Evolutionary conservation across 2,797 vertebrate species (phyloP).

Genomic region (Lutjanus argentimaculatus): DNA sequence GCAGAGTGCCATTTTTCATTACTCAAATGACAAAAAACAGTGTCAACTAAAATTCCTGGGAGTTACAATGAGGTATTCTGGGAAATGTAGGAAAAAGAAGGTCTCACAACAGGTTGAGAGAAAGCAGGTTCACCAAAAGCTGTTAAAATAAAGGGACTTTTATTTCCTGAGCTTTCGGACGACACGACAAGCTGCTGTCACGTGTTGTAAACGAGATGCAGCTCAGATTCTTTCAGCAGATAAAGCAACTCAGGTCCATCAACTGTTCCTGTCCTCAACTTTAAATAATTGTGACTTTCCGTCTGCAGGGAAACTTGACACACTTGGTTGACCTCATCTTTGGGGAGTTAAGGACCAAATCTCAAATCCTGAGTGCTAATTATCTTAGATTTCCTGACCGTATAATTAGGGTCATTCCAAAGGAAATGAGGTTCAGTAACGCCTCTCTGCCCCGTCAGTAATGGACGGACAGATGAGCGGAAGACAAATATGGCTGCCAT

Average conservation of each 20-base stretch:
- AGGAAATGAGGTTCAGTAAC: slow-evolving; percentile 65
- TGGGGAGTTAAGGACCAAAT: slow-evolving; percentile 47
- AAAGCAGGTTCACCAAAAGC: not conserved
- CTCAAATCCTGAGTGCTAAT: slow-evolving; percentile 69
- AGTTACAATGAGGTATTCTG: not conserved
- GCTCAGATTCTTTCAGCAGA: not conserved
- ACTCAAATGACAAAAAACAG: too few species aligned
- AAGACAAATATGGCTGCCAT: slow-evolving; percentile 17
- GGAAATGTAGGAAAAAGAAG: not conserved
- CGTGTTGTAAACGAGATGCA: not conserved
- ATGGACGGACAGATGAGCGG: slow-evolving; percentile 22
- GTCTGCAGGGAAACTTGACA: slow-evolving; percentile 6
- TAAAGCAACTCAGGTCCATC: not conserved
- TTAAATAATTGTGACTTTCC: not conserved
- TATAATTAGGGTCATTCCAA: slow-evolving; percentile 72
- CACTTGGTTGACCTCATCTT: slow-evolving; percentile 59
- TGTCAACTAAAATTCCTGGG: not conserved
- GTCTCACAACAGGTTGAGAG: not conserved
- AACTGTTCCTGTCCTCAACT: not conserved
- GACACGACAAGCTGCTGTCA: not conserved
- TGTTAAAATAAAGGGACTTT: not conserved
- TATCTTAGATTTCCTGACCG: slow-evolving; percentile 60
- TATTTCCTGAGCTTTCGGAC: slow-evolving; percentile 5
- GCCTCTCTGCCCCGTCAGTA: slow-evolving; percentile 26
- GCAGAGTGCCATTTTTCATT: not conserved